phyloP scores from a whole-genome alignment of 1,140 invertebrate species.

The Choristoneura fumiferana region DNA sequence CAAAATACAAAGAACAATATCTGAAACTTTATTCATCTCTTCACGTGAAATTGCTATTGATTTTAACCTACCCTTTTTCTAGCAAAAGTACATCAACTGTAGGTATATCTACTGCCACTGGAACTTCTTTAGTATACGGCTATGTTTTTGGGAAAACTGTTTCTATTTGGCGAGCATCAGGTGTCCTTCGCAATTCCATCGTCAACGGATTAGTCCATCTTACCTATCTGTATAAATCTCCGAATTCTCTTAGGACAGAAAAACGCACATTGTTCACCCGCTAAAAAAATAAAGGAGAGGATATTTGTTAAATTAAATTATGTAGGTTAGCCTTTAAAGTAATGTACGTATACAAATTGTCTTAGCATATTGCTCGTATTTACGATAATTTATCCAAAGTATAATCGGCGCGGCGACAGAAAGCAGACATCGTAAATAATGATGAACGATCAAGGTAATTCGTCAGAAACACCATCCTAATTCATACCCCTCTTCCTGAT shows the following conservation, averaged over 20 bases:
- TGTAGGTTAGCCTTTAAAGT: too few species aligned
- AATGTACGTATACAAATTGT: too few species aligned
- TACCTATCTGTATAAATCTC: conserved; percentile 60
- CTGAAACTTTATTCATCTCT: too few species aligned
- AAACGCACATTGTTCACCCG: conserved; percentile 39
- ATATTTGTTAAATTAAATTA: too few species aligned
- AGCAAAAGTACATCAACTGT: neutral
- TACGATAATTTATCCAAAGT: conserved; percentile 23
- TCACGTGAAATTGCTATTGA: too few species aligned
- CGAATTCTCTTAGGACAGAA: conserved; percentile 31
- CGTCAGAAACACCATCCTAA: neutral
- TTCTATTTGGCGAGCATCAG: conserved; percentile 66
- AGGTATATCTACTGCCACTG: neutral
- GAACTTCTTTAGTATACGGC: neutral
- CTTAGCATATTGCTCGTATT: neutral
- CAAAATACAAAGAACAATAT: too few species aligned
- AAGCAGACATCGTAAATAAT: conserved; percentile 17
- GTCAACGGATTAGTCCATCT: conserved; percentile 66
- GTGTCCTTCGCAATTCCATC: conserved; percentile 62
- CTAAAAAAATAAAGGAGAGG: conserved; percentile 37
- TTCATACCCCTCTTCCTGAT: neutral
- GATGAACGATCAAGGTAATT: neutral
- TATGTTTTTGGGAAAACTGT: conserved; percentile 40
- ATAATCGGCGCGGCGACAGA: conserved; percentile 27
- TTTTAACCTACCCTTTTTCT: too few species aligned